These are phyloP conservation scores for Andrena dorsata DNA, from an alignment of 2,888 invertebrate species.

Conservation along the genomic window DNA sequence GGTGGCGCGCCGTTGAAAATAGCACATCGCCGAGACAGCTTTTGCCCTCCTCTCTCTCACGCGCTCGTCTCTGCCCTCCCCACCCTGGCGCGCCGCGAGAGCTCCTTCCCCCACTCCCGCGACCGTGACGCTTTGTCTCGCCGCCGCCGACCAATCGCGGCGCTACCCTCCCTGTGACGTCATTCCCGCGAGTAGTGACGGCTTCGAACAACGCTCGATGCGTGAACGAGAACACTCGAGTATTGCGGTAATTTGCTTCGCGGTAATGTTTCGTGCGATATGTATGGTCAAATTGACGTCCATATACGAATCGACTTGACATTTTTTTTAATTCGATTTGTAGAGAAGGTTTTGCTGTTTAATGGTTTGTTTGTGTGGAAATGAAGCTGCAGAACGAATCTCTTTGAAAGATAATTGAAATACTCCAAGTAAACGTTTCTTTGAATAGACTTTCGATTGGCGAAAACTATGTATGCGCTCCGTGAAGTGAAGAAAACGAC, in stretches of 20 bases:
- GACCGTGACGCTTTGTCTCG: slow-evolving; percentile 41
- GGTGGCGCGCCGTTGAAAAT: slow-evolving; percentile 80
- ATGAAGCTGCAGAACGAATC: too few species aligned
- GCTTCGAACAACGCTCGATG: slow-evolving; percentile 1
- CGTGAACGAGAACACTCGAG: slow-evolving; percentile 30
- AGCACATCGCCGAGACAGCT: slow-evolving; percentile 78
- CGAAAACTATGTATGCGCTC: neutral
- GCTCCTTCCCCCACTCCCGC: neutral
- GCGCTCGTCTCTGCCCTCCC: slow-evolving; percentile 7
- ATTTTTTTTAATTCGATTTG: too few species aligned
- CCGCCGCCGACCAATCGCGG: slow-evolving; percentile 37
- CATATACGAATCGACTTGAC: too few species aligned
- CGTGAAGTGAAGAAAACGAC: neutral
- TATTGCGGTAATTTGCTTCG: too few species aligned
- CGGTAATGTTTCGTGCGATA: too few species aligned
- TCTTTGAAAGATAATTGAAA: too few species aligned
- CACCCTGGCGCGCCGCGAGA: slow-evolving; percentile 4
- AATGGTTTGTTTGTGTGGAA: too few species aligned
- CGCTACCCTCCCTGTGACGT: slow-evolving; percentile 41
- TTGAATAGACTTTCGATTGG: neutral
- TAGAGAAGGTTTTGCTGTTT: too few species aligned
- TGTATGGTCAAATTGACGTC: too few species aligned
- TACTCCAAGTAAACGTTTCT: neutral
- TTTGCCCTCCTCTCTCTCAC: slow-evolving; percentile 46
- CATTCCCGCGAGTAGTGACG: neutral